A percentile compares a stretch with the other conserved stretches of the same genome.
These are phyloP conservation scores for Lates calcarifer DNA, from an alignment of 2,113 vertebrate species.

Conservation along the genomic window DNA sequence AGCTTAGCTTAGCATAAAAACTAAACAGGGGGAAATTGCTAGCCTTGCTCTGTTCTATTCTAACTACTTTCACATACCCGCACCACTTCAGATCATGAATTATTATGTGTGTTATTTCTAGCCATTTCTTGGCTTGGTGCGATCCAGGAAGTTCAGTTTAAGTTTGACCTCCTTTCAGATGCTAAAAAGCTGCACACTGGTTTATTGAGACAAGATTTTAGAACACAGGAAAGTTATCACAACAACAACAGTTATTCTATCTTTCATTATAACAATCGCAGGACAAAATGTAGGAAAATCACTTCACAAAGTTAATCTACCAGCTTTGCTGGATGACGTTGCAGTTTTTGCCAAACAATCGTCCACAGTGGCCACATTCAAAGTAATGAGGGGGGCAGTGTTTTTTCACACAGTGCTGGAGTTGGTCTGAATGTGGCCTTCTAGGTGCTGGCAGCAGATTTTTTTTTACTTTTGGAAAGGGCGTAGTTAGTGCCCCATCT, in stretches of 20 bases:
- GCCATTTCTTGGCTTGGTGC: not conserved
- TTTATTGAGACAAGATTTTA: too few species aligned
- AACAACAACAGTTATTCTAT: not conserved
- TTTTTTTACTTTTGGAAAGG: not conserved
- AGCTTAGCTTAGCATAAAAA: not conserved
- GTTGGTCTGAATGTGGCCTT: not conserved
- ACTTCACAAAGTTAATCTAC: not conserved
- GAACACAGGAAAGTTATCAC: not conserved
- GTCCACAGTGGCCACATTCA: not conserved
- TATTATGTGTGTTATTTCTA: not conserved
- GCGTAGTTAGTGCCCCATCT: not conserved
- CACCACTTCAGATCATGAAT: not conserved
- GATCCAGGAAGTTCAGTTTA: not conserved
- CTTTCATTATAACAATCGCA: not conserved
- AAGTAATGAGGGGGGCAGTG: not conserved
- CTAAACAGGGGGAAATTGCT: not conserved
- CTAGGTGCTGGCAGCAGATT: not conserved
- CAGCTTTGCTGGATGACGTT: not conserved
- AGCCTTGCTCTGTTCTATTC: not conserved
- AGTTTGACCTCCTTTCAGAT: too few species aligned
- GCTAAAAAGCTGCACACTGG: not conserved
- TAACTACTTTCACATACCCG: not conserved
- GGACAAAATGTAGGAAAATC: not conserved
- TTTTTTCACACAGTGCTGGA: not conserved
- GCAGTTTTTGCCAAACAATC: not conserved